These are phyloP conservation scores for Hippasteria phrygiana DNA, from an alignment of 53 echinoderm and acorn worm species.

Conservation along the genomic window DNA sequence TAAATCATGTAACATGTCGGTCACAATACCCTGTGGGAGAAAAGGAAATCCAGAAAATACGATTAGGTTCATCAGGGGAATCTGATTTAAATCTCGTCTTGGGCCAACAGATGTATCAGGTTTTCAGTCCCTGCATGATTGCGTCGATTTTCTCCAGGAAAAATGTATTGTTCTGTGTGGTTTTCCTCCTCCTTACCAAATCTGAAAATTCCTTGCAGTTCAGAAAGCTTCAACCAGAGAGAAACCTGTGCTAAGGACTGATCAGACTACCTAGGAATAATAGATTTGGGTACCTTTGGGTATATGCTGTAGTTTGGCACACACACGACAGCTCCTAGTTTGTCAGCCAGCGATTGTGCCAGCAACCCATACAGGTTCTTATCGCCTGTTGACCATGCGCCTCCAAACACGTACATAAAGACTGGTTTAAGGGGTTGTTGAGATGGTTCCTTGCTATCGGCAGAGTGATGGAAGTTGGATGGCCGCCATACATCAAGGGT, in stretches of 20 bases:
- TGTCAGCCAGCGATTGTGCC: slow-evolving; percentile 71
- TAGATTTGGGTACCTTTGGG: slow-evolving; percentile 82
- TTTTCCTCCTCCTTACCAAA: no score
- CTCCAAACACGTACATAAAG: slow-evolving; percentile 77
- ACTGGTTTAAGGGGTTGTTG: slow-evolving; percentile 38
- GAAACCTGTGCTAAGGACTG: no score
- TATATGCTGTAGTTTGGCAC: slow-evolving; percentile 82
- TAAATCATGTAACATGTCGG: slow-evolving; percentile 43
- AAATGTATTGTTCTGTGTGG: no score
- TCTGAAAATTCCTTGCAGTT: no score
- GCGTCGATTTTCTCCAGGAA: no score
- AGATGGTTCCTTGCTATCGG: not conserved
- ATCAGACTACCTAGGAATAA: no score
- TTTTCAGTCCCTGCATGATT: no score
- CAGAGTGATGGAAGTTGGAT: not conserved
- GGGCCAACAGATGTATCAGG: no score
- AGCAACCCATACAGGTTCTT: slow-evolving; percentile 78
- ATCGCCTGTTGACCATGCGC: slow-evolving; percentile 79
- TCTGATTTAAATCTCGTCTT: no score
- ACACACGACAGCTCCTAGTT: slow-evolving; percentile 65
- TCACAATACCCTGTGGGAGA: slow-evolving; percentile 18
- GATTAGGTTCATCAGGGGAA: not conserved
- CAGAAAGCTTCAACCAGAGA: no score
- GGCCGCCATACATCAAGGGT: slow-evolving; percentile 80
- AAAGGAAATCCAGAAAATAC: not conserved